Percentiles rank a stretch among this genome's conserved stretches.
phyloP scores from a whole-genome alignment of 2,797 vertebrate genomes.

The Eulemur coronatus region DNA sequence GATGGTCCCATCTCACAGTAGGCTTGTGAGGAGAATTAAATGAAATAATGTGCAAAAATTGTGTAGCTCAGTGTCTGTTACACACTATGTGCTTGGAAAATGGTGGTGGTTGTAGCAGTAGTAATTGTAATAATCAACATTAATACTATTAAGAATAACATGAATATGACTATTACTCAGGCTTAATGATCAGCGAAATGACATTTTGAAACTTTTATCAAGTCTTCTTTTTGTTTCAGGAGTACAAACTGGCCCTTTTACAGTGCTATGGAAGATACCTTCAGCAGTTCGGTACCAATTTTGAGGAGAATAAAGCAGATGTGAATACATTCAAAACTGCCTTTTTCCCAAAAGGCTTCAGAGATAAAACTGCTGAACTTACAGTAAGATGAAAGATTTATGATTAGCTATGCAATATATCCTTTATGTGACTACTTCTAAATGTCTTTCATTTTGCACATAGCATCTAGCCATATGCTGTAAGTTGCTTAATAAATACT shows the following conservation, averaged over 20 bases:
- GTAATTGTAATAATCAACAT: neutral
- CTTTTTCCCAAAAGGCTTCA: conserved; percentile 92
- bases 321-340: conserved; percentile 86
- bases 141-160: neutral
- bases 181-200: neutral
- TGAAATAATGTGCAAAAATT: neutral
- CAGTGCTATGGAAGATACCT: conserved; percentile 93
- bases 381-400: conserved; percentile 82
- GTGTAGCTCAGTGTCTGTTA: neutral
- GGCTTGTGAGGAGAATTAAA: neutral
- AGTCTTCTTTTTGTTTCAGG: conserved; percentile 81
- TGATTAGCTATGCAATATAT: neutral
- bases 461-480: neutral
- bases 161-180: neutral
- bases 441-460: neutral
- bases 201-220: conserved; percentile 11
- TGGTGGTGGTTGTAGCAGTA: neutral
- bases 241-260: conserved; percentile 91
- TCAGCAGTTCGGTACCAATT: conserved; percentile 83
- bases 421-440: neutral
- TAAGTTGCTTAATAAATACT: conserved; percentile 20
- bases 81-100: neutral
- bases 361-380: conserved; percentile 85
- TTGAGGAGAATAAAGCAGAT: conserved; percentile 85
- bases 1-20: neutral